Conservation (phyloP, 2,797 vertebrate species). For the Babyrousa celebensis region DNA sequence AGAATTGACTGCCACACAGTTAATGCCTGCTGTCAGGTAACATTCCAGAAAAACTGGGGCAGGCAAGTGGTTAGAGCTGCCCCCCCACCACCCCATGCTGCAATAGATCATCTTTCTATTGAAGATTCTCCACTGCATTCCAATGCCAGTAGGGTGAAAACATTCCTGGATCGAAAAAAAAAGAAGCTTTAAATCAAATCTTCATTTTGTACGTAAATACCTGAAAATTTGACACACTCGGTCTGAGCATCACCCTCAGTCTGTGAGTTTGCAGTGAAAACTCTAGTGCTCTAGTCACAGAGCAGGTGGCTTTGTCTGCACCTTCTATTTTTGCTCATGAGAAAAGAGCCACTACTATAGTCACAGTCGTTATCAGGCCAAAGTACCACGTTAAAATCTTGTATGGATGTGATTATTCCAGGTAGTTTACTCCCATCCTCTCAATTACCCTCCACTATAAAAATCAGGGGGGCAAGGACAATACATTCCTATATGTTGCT, state of each 20-base stretch:
- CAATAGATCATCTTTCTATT: slow-evolving; percentile 71
- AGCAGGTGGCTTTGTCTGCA: slow-evolving; percentile 5
- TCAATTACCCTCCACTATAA: not conserved
- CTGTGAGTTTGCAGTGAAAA: slow-evolving; percentile 62
- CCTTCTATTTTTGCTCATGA: slow-evolving; percentile 20
- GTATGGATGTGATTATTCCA: slow-evolving; percentile 4
- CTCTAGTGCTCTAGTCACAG: not conserved
- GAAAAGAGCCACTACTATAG: not conserved
- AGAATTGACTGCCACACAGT: slow-evolving; percentile 77
- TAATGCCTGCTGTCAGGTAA: slow-evolving; percentile 66
- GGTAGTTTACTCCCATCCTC: not conserved
- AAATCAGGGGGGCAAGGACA: not conserved
- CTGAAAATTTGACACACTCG: not conserved
- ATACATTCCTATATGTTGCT: not conserved
- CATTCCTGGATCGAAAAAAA: slow-evolving; percentile 3
- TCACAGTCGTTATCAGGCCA: slow-evolving; percentile 25
- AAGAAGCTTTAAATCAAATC: not conserved
- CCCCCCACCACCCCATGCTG: slow-evolving; percentile 64
- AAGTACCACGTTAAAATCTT: slow-evolving; percentile 30
- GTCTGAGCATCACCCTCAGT: slow-evolving; percentile 28
- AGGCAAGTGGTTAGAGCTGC: slow-evolving; percentile 72
- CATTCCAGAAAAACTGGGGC: slow-evolving; percentile 81
- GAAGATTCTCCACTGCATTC: slow-evolving; percentile 72
- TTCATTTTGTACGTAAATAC: not conserved
- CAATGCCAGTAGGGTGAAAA: slow-evolving; percentile 8